phyloP scores from a whole-genome alignment of 2,888 invertebrate species.

The Euphydryas editha region DNA sequence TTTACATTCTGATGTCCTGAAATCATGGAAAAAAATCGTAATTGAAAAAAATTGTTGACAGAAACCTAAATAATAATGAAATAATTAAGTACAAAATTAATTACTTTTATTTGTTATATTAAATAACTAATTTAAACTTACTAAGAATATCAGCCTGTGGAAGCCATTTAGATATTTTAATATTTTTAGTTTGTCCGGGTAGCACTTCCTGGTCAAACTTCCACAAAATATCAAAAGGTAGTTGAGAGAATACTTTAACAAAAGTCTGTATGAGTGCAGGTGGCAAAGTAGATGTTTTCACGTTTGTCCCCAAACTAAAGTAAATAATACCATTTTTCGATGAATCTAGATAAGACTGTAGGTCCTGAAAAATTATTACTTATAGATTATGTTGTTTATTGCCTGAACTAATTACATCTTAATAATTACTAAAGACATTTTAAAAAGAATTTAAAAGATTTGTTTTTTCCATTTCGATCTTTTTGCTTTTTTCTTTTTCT shows the following conservation, averaged over 20 bases:
- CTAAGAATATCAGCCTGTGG: conserved; percentile 63
- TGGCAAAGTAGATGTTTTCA: conserved; percentile 48
- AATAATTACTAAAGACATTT: too few species aligned
- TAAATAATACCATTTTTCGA: conserved; percentile 7
- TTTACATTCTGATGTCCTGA: conserved; percentile 65
- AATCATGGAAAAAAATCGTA: conserved; percentile 12
- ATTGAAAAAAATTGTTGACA: neutral
- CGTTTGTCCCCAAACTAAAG: conserved; percentile 50
- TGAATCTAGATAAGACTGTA: neutral
- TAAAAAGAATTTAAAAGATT: too few species aligned
- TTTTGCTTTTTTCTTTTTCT: too few species aligned
- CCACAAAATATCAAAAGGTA: conserved; percentile 63
- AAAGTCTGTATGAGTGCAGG: conserved; percentile 47
- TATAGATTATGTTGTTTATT: too few species aligned
- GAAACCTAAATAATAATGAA: neutral
- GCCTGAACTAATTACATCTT: too few species aligned
- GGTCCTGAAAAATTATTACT: neutral
- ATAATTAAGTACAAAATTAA: neutral
- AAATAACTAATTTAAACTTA: conserved; percentile 23
- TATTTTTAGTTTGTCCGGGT: conserved; percentile 50
- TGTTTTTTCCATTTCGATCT: too few species aligned
- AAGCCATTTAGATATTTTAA: conserved; percentile 60
- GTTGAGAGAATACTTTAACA: conserved; percentile 52
- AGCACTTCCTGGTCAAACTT: conserved; percentile 57
- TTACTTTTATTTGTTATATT: too few species aligned